Base-by-base conservation (phyloP, 2,113 vertebrate species). In the Nyctibius bracteatus region DNA sequence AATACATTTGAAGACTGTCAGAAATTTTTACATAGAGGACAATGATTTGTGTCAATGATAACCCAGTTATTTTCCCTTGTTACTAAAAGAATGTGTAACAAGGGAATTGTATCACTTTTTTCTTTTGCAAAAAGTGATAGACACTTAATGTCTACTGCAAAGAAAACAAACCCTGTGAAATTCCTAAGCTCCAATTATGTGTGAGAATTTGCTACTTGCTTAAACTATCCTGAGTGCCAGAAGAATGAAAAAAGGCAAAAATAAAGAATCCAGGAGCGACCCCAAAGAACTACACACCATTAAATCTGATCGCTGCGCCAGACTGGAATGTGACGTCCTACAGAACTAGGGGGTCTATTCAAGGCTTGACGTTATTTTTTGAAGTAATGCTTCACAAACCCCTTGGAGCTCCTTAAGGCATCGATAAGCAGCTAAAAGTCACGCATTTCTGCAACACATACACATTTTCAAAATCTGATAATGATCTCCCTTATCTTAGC, bases 21-120 rank as follows among this genome's bases (percentile, higher is more conserved):
- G 37, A 89, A 58, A 71, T 37, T 62, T 79, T 52, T 63, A 71
- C 37, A 41, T 31, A 66, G 18, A 65, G 5, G 21, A 75, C n/a
- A 75, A 33, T 5, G 0, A 67, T 33, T 6, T 43, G 10, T 22
- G n/a, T 11, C 27, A 41, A 23, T 0, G 6, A 67, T 15, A 73
- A 37, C 13, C 7, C 28, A 84, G 47, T 46, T 83, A 84, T 41
- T 81, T 68, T 25, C 3, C 35, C 20, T 77, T n/a, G n/a, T n/a
- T n/a, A n/a, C n/a, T n/a, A n/a, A n/a, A n/a, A n/a, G n/a, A n/a
- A n/a, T n/a, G n/a, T n/a, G n/a, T n/a, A n/a, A n/a, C n/a, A n/a
- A n/a, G n/a, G n/a, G n/a, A n/a, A n/a, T n/a, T n/a, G n/a, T n/a
- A n/a, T n/a, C n/a, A n/a, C n/a, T n/a, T n/a, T n/a, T n/a, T n/a